Evolutionary conservation across 2,797 vertebrate genomes (phyloP).

Genomic region (Phalanger gymnotis): DNA sequence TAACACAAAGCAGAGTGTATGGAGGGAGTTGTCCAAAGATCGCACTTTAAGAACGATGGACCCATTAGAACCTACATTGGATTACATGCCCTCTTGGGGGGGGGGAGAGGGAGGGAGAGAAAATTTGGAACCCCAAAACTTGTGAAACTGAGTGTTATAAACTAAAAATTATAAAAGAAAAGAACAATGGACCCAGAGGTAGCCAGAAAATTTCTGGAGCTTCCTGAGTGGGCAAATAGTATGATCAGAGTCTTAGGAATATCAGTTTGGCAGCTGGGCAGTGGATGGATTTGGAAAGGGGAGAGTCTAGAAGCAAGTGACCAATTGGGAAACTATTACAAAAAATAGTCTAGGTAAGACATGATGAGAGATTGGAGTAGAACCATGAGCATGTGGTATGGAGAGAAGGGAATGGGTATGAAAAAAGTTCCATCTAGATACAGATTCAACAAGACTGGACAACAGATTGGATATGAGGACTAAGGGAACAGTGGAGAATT

Average conservation of each 20-base stretch:
- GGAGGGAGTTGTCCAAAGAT: neutral
- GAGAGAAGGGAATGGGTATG: neutral
- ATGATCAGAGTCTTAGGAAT: neutral
- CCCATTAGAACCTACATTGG: no score
- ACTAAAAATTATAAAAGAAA: no score
- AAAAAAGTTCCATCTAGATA: neutral
- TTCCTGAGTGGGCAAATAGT: neutral
- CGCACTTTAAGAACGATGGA: neutral
- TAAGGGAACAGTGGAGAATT: neutral
- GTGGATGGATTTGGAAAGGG: neutral
- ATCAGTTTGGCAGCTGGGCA: neutral
- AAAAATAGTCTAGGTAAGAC: neutral
- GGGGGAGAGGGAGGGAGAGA: no score
- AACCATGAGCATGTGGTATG: neutral
- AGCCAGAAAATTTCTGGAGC: neutral
- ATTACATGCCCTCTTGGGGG: no score
- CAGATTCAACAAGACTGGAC: neutral
- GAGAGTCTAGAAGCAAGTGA: neutral
- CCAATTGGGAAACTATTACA: neutral
- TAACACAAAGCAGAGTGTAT: neutral
- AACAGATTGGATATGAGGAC: neutral
- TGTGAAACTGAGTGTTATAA: no score
- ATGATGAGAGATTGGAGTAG: neutral
- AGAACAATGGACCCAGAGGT: neutral
- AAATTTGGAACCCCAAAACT: no score